phyloP scores from a whole-genome alignment of 2,888 invertebrate genomes.

The Agrilus mali region DNA sequence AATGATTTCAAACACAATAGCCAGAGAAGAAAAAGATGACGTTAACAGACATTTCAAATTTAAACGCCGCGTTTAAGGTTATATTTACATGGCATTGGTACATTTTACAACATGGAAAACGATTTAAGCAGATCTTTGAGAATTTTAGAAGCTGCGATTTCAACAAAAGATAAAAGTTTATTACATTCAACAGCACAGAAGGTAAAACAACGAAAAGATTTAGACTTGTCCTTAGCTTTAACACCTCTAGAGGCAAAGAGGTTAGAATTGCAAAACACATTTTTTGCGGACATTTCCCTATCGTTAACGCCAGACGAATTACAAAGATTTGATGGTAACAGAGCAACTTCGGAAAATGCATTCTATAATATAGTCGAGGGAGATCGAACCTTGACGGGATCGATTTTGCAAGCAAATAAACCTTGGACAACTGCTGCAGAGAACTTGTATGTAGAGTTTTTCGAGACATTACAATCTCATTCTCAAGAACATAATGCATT shows the following conservation, averaged over 20 bases:
- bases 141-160: conserved; percentile 28
- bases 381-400: conserved; percentile 24
- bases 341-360: conserved; percentile 9
- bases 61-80: no score
- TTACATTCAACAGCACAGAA: conserved; percentile 8
- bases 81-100: no score
- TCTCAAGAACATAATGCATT: conserved; percentile 26
- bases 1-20: no score
- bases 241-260: conserved; percentile 16
- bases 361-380: conserved; percentile 11
- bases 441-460: conserved; percentile 30
- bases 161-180: conserved; percentile 18
- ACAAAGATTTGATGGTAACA: neutral
- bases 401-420: conserved; percentile 21
- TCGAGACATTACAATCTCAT: conserved; percentile 28
- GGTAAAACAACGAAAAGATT: conserved; percentile 6
- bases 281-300: no score
- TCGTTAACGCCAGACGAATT: no score
- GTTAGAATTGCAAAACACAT: neutral
- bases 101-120: conserved; percentile 22
- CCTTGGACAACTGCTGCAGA: conserved; percentile 29
- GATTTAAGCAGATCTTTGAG: conserved; percentile 29
- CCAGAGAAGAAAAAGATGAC: no score
- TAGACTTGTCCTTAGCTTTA: conserved; percentile 20
- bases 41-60: no score